These are phyloP conservation scores for Troides aeacus DNA, from an alignment of 2,888 invertebrate species.

Conservation along the genomic window DNA sequence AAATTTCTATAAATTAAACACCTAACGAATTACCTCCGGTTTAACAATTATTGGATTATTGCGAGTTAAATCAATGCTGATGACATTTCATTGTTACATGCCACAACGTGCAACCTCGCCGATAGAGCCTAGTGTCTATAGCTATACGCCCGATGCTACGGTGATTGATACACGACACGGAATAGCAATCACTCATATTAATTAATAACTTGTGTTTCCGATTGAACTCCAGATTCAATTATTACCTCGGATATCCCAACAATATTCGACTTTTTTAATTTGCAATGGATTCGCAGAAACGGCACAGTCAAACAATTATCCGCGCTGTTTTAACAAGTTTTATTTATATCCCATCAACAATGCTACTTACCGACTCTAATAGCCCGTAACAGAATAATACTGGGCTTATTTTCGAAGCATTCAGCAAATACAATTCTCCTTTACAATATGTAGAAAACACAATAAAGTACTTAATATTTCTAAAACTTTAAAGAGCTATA, in stretches of 20 bases:
- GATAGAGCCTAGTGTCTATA: conserved; percentile 12
- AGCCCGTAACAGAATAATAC: neutral
- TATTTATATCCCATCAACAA: conserved; percentile 4
- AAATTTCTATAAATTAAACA: conserved; percentile 10
- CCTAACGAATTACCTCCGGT: conserved; percentile 18
- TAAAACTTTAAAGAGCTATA: too few species aligned
- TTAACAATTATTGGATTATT: conserved; percentile 20
- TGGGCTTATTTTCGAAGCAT: neutral
- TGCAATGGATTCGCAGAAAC: neutral
- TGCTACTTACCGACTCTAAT: neutral
- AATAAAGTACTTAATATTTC: too few species aligned
- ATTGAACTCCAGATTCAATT: conserved; percentile 21
- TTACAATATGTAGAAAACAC: neutral
- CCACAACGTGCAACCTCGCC: neutral
- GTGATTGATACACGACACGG: conserved; percentile 26
- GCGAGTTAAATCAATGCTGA: conserved; percentile 16
- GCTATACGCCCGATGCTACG: conserved; percentile 10
- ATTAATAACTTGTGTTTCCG: conserved; percentile 24
- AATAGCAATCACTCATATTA: conserved; percentile 26
- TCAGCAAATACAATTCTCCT: neutral
- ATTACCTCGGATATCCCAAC: conserved; percentile 9
- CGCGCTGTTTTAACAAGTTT: neutral
- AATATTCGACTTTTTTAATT: conserved; percentile 11
- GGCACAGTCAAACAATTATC: neutral
- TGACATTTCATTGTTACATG: conserved; percentile 24